Base-by-base conservation (phyloP, 1,140 invertebrate genomes). In the Psilanteris sp. region DNA sequence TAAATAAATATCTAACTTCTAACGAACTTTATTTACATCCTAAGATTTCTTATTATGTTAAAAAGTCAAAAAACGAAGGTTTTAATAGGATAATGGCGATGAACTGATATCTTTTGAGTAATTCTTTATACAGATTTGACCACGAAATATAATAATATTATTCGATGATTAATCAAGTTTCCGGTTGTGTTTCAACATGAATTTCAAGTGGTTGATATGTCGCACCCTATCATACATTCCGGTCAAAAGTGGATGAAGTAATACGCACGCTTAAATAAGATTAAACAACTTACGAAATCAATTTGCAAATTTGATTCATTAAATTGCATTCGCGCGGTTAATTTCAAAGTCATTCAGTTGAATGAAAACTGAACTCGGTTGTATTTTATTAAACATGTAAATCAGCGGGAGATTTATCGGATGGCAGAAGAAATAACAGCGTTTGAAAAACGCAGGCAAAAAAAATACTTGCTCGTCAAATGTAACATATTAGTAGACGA, bases 231-330 rank as follows among this genome's bases (percentile, higher is more conserved):
- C 10, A 26, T 59, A 34, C 8, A 48, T 46, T 55, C 7, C 4
- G 41, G 44, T 70, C 44, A 70, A 52, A 44, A 34, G 54, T 27
- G 44, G 39, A 34, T 14, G 43, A 20, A 11, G 43, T 11, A 50
- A 32, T 20, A 34, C 11, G 18, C 34, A 41, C 13, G 6, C 7
- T 37, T 27, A 50, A 68, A 57, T 41, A 41, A 46, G 18, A 24
- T 43, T 48, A 46, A 67, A 55, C 41, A 67, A 67, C n/a, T n/a
- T n/a, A n/a, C n/a, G n/a, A 67, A 55, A 67, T 5, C 1, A 29
- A 9, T 1, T 48, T 3, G 14, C 24, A 11, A 13, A 41, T 66
- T 34, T 7, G 14, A 18, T 34, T 54, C 26, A 29, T 43, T 14
- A 43, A 52, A 52, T 22, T 44, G n/a, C n/a, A n/a, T n/a, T n/a